Conservation (phyloP, 1,140 invertebrate species). For the Zaprionus africanus region DNA sequence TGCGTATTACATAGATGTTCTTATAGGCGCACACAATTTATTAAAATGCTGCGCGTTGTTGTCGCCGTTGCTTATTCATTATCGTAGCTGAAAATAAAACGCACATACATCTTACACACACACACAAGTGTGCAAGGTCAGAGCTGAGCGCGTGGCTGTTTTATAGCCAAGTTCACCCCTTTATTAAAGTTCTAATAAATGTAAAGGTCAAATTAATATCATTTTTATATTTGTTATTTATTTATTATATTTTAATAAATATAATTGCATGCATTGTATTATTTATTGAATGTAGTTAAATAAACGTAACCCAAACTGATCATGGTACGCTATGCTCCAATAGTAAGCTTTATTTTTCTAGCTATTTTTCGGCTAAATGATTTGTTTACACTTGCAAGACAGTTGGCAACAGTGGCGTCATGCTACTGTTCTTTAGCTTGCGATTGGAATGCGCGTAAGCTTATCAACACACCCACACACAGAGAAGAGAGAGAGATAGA, state of each 20-base stretch:
- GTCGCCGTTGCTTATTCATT: slow-evolving; percentile 45
- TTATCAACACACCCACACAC: slow-evolving; percentile 11
- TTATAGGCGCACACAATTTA: slow-evolving; percentile 18
- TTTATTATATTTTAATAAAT: neutral
- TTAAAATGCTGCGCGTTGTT: slow-evolving; percentile 42
- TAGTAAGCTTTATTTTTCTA: neutral
- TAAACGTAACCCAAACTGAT: neutral
- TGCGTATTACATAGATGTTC: slow-evolving; percentile 7
- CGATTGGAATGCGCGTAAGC: slow-evolving; percentile 20
- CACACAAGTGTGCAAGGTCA: slow-evolving; percentile 2
- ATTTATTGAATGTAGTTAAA: too few relatives aligned
- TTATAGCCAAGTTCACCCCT: slow-evolving; percentile 5
- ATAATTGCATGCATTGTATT: neutral
- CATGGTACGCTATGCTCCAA: neutral
- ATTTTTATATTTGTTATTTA: neutral
- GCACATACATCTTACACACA: slow-evolving; percentile 9
- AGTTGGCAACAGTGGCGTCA: slow-evolving; percentile 34
- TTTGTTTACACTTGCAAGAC: slow-evolving; percentile 21
- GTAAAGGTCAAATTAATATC: neutral
- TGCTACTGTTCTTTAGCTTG: slow-evolving; percentile 5
- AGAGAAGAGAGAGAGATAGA: neutral
- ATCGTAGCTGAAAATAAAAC: slow-evolving; percentile 56
- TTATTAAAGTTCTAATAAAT: neutral
- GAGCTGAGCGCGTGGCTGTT: slow-evolving; percentile 13
- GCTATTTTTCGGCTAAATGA: neutral